Evolutionary conservation across 2,888 invertebrate species (phyloP).

Genomic region (Dynastes maya): DNA sequence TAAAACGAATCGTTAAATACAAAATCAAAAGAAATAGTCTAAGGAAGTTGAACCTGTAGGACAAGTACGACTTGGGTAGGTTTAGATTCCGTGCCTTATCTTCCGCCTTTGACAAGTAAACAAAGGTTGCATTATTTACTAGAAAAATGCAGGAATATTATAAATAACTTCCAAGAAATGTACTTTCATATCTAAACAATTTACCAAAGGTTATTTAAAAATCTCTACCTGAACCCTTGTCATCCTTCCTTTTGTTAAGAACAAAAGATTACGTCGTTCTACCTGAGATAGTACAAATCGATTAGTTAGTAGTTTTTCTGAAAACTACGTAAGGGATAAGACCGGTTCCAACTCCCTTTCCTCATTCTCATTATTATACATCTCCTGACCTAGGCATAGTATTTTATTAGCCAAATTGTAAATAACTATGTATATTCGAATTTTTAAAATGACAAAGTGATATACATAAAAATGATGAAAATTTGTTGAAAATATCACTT

Average conservation of each 20-base stretch:
- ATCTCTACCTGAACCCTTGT: constrained; percentile 26
- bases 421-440: too few species aligned
- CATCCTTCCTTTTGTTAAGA: not conserved
- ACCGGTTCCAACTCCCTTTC: constrained; percentile 1
- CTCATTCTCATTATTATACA: not conserved
- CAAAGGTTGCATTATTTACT: not conserved
- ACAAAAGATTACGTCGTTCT: not conserved
- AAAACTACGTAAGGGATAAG: constrained; percentile 9
- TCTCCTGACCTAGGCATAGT: not conserved
- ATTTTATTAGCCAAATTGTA: too few species aligned
- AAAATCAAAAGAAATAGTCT: too few species aligned
- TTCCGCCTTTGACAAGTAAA: not conserved
- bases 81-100: too few species aligned
- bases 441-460: too few species aligned
- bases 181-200: constrained; percentile 8
- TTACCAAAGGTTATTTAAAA: not conserved
- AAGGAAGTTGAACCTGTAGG: too few species aligned
- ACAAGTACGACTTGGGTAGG: too few species aligned
- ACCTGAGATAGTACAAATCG: constrained; percentile 5
- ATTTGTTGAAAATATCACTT: too few species aligned
- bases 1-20: too few species aligned
- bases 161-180: not conserved
- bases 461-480: too few species aligned
- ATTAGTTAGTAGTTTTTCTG: constrained; percentile 6
- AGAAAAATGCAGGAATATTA: not conserved